Evolutionary conservation across 2,113 vertebrate genomes (phyloP), one percentile per base, ranked within the genome.

Genomic region (Synodontis membranacea): DNA sequence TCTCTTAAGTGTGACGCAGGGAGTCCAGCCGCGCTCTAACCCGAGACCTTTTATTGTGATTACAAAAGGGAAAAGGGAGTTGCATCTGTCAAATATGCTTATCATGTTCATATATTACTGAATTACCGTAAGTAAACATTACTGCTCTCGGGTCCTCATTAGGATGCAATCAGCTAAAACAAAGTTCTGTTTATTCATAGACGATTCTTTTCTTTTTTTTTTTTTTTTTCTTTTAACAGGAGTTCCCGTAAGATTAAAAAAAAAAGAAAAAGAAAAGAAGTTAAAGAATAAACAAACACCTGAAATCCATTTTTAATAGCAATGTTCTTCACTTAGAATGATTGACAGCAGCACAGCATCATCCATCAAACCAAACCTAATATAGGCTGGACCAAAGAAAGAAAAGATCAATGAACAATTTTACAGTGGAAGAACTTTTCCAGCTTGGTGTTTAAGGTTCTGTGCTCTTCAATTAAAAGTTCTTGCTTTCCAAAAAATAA

Each of bases 31-130:
- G 10, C 14, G 58, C 68, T 48, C 23, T 50, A 78, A 76, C 89
- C 89, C 89, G 89, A 80, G 89, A 93, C 91, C 92, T 94, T 91
- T 93, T 93, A 94, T 89, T 86, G 91, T 91, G 93, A 94, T 94
- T 93, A 93, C 91, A 91, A 92, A 92, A 80, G 86, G 90, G 88
- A 92, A 86, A 90, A 91, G 91, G 89, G 88, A 94, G 88, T 89
- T 92, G 89, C 28, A 90, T 90, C 90, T 84, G 92, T 94, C 91
- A 88, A 88, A 93, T 37, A 52, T 25, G 25, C 70, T 91, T 88
- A 90, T 82, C 76, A 74, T 83, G 84, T 86, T 68, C 82, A 88
- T 89, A 70, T 81, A 80, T 90, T 84, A 86, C 84, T 60, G 56
- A 75, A 82, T 86, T 86, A 84, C 79, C 6, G 46, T 88, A 90